These are phyloP conservation scores for Schizopygopsis malacanthus DNA, from an alignment of 2,797 vertebrate genomes.

Conservation along the genomic window DNA sequence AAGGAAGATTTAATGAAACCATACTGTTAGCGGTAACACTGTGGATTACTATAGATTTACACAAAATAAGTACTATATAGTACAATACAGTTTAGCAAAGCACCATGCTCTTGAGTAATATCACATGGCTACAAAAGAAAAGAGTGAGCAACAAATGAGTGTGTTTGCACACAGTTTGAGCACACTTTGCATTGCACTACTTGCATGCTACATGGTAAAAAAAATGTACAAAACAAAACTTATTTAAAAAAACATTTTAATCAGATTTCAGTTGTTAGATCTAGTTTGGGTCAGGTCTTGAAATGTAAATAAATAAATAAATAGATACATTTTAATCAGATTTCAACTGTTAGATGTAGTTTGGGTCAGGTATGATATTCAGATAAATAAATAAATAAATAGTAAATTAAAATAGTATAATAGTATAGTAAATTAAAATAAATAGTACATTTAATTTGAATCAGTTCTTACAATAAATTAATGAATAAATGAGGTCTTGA, in stretches of 20 bases:
- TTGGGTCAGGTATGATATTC: no score
- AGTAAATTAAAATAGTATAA: background rate
- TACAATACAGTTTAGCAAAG: background rate
- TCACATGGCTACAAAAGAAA: background rate
- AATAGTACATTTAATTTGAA: background rate
- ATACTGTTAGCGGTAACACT: background rate
- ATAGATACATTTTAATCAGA: no score
- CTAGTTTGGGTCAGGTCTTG: background rate
- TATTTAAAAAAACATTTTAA: background rate
- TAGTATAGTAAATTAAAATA: no score
- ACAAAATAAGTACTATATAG: background rate
- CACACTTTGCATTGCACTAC: background rate
- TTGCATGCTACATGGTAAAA: background rate
- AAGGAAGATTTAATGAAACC: constrained; percentile 33
- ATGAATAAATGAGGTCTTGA: background rate
- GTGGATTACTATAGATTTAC: background rate
- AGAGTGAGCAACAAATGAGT: background rate
- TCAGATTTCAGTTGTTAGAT: background rate
- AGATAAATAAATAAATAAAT: background rate
- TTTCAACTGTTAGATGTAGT: no score
- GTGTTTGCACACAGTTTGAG: background rate
- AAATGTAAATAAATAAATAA: background rate
- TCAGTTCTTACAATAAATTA: no score
- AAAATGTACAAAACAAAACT: no score
- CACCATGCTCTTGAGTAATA: background rate